Base-by-base conservation (phyloP, 2,888 invertebrate species). In the Tanytarsus gracilentus region DNA sequence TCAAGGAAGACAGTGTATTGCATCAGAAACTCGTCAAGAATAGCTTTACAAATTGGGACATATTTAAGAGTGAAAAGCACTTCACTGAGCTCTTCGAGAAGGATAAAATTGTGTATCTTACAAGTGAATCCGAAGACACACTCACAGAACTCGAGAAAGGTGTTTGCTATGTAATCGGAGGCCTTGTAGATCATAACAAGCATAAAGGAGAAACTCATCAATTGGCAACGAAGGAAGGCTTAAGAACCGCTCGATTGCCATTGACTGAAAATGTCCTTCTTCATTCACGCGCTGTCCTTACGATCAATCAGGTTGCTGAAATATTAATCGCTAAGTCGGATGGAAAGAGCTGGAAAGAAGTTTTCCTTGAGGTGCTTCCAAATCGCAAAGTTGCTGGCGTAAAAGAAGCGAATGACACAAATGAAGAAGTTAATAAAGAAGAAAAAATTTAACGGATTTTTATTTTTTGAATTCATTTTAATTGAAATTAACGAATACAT, bases 271-370 rank as follows among this genome's bases (percentile, higher is more conserved):
- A 86, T 76, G 81, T 99, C 49, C 82, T 87, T 68, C 87, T 98
- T 86, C 91, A 91, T 74, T 86, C 90, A 5, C 81, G 96, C 66
- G 89, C 90, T 76, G 97, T 98, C 53, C 78, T 99, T 61, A 93
- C 96, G 40, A 88, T 99, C 65, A 93, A 95, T 75, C 98, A 99
- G 89, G 92, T 93, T 48, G 93, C 90, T 72, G 88, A 90, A 75
- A 88, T 93, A 67, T 72, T 93, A 51, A 73, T 89, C 26, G 77
- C 79, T 66, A 80, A 90, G 5, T 81, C 83, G n/a, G 18, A 21
- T 21, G 21, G 2, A 18, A 7, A 44, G 44, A 44, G 44, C 1
- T 21, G 9, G 21, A 9, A 21, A 33, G 84, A 90, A 56, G 81
- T 89, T 1, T 80, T 93, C 64, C 76, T 90, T 64, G 76, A 82